A percentile compares a stretch with the other conserved stretches of the same genome.
These are phyloP conservation scores for Diploscapter pachys DNA, from an alignment of 1,140 invertebrate genomes.

Conservation along the genomic window DNA sequence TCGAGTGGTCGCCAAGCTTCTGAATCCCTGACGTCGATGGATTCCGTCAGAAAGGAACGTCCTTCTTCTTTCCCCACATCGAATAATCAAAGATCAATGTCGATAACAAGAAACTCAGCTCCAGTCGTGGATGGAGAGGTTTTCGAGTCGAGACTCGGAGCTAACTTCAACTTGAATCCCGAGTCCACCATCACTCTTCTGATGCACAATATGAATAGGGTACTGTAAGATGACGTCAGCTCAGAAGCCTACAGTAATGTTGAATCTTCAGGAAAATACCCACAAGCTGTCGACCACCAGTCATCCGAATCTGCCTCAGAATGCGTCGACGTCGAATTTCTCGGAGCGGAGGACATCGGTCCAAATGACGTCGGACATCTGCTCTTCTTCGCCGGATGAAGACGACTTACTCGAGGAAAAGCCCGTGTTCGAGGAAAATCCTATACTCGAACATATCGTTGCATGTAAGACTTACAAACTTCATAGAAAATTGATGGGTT, in stretches of 20 bases:
- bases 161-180: slow-evolving; percentile 21
- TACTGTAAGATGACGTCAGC: neutral
- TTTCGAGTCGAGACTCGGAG: slow-evolving; percentile 13
- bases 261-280: neutral
- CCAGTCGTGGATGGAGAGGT: neutral
- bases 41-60: slow-evolving; percentile 9
- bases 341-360: slow-evolving; percentile 7
- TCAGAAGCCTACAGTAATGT: neutral
- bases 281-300: neutral
- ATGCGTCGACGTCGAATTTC: neutral
- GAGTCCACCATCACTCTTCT: slow-evolving; percentile 2
- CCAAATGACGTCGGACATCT: neutral
- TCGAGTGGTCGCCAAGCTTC: slow-evolving; percentile 3
- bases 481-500: neutral
- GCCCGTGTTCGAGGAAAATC: neutral
- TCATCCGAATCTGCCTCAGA: neutral
- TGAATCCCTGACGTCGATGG: neutral
- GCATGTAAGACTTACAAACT: neutral
- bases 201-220: neutral
- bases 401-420: neutral
- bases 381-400: too few relatives aligned
- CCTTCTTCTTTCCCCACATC: neutral
- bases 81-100: neutral
- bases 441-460: neutral
- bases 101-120: neutral